Percentiles rank a stretch among this genome's conserved stretches.
Conservation (phyloP, 2,888 invertebrate genomes). For the Emesis furor region DNA sequence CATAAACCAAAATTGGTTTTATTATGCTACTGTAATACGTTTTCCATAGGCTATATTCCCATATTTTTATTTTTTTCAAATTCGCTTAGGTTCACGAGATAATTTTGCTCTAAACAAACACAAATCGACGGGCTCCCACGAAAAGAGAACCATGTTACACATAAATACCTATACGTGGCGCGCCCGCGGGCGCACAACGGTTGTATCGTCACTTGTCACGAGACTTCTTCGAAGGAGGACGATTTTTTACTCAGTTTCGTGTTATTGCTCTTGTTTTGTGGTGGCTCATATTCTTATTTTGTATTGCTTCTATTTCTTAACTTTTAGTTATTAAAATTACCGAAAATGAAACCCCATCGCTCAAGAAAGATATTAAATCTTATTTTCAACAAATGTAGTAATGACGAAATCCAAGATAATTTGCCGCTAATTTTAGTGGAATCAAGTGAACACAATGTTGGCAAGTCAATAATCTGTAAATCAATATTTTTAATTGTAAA, state of each 20-base stretch:
- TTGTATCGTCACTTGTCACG: neutral
- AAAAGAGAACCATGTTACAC: neutral
- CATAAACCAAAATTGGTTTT: slow-evolving; percentile 2
- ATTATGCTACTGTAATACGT: neutral
- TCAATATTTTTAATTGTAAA: no score
- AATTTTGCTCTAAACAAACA: neutral
- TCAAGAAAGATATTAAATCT: slow-evolving; percentile 10
- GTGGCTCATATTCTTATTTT: no score
- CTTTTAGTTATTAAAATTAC: no score
- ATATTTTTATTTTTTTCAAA: neutral
- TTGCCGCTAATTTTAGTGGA: neutral
- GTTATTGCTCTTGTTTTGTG: no score
- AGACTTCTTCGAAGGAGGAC: neutral
- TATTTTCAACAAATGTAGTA: neutral
- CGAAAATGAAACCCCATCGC: neutral
- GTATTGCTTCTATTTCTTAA: no score
- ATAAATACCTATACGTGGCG: neutral
- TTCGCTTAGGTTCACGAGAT: neutral
- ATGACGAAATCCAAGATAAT: neutral
- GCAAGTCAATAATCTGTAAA: neutral
- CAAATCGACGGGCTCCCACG: neutral
- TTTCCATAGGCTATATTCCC: neutral
- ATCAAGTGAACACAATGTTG: neutral
- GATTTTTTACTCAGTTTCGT: neutral
- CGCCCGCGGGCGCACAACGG: neutral